Conservation (phyloP, 1,140 invertebrate genomes). For the Drosophila busckii region DNA sequence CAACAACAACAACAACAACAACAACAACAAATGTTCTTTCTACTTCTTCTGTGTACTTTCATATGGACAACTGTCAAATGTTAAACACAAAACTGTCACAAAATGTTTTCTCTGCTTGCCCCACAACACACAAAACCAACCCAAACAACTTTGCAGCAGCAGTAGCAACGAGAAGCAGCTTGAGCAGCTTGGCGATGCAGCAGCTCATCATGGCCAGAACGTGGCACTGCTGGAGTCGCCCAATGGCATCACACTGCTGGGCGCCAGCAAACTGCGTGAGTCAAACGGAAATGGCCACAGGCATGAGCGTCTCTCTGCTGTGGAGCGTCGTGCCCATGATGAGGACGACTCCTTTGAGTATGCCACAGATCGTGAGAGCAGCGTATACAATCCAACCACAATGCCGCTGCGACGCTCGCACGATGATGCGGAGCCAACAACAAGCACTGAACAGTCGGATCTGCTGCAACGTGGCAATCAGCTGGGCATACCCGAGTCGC, state of each 20-base stretch:
- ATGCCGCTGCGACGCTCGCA: constrained; percentile 50
- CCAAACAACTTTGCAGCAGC: constrained; percentile 3
- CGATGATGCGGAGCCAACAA: constrained; percentile 4
- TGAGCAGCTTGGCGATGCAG: constrained; percentile 32
- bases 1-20: constrained; percentile 15
- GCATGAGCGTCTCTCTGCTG: constrained; percentile 50
- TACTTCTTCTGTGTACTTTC: constrained; percentile 58
- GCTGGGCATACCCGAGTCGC: constrained; percentile 70
- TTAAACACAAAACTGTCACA: constrained; percentile 35
- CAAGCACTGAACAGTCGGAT: constrained; percentile 41
- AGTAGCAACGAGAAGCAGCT: constrained; percentile 52
- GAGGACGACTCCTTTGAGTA: constrained; percentile 74
- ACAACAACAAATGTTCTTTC: constrained; percentile 28
- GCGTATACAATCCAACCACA: constrained; percentile 72
- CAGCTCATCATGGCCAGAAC: constrained; percentile 55
- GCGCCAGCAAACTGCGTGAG: constrained; percentile 48
- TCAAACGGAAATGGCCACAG: constrained; percentile 31
- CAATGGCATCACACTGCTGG: constrained; percentile 67
- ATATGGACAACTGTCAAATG: constrained; percentile 53
- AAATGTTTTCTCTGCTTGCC: constrained; percentile 10
- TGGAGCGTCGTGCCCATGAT: constrained; percentile 47
- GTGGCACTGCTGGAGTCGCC: constrained; percentile 70
- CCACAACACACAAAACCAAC: not conserved
- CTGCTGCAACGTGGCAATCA: constrained; percentile 67
- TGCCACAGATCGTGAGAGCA: constrained; percentile 72